Evolutionary conservation across 2,888 invertebrate species (phyloP).

Genomic region (Eumacrocentrus americanus): DNA sequence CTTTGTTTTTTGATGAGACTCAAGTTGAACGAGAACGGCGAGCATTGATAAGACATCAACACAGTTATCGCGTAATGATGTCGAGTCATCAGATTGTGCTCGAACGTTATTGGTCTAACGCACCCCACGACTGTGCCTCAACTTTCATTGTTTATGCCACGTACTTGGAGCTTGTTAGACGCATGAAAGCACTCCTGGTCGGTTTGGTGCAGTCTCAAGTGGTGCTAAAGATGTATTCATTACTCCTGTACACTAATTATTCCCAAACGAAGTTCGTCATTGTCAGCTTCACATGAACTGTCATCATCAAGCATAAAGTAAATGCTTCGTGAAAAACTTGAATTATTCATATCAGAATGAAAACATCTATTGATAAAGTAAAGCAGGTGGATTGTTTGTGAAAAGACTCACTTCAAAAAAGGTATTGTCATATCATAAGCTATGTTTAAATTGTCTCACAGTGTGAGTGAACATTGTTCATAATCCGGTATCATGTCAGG

Average conservation of each 20-base stretch:
- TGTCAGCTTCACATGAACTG: not conserved
- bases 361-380: too few relatives aligned
- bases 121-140: not conserved
- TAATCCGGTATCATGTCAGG: slow-evolving; percentile 42
- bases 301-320: too few relatives aligned
- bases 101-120: too few relatives aligned
- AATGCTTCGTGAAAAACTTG: too few relatives aligned
- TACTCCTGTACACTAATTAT: not conserved
- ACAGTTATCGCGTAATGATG: not conserved
- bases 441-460: not conserved
- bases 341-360: too few relatives aligned
- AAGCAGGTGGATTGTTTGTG: too few relatives aligned
- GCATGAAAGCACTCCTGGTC: not conserved
- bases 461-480: slow-evolving; percentile 37
- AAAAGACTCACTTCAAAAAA: too few relatives aligned
- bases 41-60: not conserved
- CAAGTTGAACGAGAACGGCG: too few relatives aligned
- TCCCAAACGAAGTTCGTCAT: not conserved
- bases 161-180: slow-evolving; percentile 22
- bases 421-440: not conserved
- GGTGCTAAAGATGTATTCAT: slow-evolving; percentile 1
- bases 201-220: slow-evolving; percentile 22
- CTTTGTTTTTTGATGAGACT: not conserved
- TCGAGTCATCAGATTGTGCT: not conserved
- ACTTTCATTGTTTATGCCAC: slow-evolving; percentile 20